phyloP scores from a whole-genome alignment of 2,888 invertebrate genomes.

The Melipona beecheii region DNA sequence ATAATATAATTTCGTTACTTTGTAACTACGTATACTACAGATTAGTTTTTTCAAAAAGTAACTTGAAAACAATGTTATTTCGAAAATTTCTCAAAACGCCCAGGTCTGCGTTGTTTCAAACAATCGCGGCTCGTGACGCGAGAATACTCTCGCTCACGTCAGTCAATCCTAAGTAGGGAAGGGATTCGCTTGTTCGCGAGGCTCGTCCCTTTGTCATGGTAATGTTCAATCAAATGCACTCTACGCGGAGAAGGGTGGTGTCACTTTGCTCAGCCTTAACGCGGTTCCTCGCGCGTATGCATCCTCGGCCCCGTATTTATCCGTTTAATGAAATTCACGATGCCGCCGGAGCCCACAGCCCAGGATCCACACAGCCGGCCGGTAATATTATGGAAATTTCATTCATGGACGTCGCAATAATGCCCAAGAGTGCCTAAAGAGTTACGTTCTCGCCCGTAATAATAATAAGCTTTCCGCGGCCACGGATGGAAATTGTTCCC shows the following conservation, averaged over 20 bases:
- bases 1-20: too few species aligned
- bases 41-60: too few species aligned
- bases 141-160: slow-evolving; percentile 8
- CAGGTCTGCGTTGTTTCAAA: too few species aligned
- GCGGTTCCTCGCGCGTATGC: slow-evolving; percentile 35
- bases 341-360: slow-evolving; percentile 16
- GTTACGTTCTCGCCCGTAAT: slow-evolving; percentile 55
- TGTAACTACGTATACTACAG: too few species aligned
- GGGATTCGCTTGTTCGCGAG: slow-evolving; percentile 14
- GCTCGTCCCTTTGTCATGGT: slow-evolving; percentile 75
- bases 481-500: slow-evolving; percentile 37
- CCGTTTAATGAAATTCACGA: slow-evolving; percentile 73
- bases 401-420: slow-evolving; percentile 59
- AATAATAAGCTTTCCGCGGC: slow-evolving; percentile 37
- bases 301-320: slow-evolving; percentile 68
- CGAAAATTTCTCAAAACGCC: too few species aligned
- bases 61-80: too few species aligned
- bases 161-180: not conserved
- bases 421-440: slow-evolving; percentile 38
- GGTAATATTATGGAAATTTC: slow-evolving; percentile 71
- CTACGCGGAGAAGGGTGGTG: slow-evolving; percentile 41
- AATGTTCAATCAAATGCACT: slow-evolving; percentile 75
- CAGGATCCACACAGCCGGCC: slow-evolving; percentile 58
- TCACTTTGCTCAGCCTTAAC: slow-evolving; percentile 47
- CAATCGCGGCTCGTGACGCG: slow-evolving; percentile 1